A percentile compares a stretch with the other conserved stretches of the same genome.
These are phyloP conservation scores for Trachelus stipa DNA, from an alignment of 2,888 invertebrate species.

Conservation along the genomic window DNA sequence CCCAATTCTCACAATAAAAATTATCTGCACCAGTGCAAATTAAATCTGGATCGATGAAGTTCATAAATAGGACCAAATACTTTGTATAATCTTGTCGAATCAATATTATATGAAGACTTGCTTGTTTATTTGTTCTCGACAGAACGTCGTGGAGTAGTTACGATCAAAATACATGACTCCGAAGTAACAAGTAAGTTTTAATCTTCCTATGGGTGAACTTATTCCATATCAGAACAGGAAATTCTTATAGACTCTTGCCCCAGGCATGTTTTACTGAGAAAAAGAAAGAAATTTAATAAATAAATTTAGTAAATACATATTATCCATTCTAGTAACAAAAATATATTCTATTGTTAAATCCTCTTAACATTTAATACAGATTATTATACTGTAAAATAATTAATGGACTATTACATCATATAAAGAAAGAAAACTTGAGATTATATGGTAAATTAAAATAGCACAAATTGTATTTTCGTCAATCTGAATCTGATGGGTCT, in stretches of 20 bases:
- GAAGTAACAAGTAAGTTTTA: background rate
- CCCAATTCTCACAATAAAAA: background rate
- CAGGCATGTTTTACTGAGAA: background rate
- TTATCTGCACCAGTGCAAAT: too few species aligned
- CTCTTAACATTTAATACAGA: background rate
- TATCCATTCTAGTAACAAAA: background rate
- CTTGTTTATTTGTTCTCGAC: background rate
- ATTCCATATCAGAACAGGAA: background rate
- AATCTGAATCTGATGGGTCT: conserved; percentile 46
- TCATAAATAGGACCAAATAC: background rate
- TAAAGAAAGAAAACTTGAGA: background rate
- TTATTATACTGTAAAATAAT: background rate
- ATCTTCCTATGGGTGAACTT: background rate
- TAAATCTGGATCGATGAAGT: too few species aligned
- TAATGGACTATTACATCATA: background rate
- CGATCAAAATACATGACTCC: background rate
- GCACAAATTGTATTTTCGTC: conserved; percentile 13
- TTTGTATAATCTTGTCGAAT: background rate
- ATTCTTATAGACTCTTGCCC: too few species aligned
- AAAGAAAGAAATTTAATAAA: background rate
- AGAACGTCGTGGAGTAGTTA: background rate
- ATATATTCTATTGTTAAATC: background rate
- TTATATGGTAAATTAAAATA: background rate
- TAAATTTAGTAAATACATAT: background rate
- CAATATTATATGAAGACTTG: background rate